Base-by-base conservation (phyloP, 2,113 vertebrate species). In the Sceloporus undulatus region DNA sequence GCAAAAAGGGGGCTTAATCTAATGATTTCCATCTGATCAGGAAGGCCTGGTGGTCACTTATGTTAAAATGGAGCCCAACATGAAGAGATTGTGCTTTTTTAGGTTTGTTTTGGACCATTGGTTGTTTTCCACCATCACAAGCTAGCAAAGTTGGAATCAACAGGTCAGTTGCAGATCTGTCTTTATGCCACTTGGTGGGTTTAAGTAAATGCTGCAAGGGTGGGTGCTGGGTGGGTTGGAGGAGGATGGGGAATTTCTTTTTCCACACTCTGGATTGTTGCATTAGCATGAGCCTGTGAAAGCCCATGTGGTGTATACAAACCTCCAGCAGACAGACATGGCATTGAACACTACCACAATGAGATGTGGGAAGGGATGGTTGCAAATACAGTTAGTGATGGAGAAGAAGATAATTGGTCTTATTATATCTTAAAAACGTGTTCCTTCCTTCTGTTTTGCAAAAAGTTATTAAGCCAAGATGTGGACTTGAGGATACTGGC, bases 21-120 rank as follows among this genome's bases (percentile, higher is more conserved):
- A 97, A 96, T 96, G 95, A 96, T 96, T 97, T 96, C 96, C 94
- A 96, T 96, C 96, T 96, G 95, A 96, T 95, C 91, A 94, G 95
- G 93, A 95, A 93, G 96, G 96, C 96, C 96, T 97, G 95, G 59
- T 86, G 95, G 94, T 88, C 89, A 95, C 92, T 93, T 94, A 84
- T 91, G 92, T 93, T 94, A 87, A 96, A 83, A 42, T 91, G 89
- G 95, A 94, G 93, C 89, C 94, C 90, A 96, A 94, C 90, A 95
- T 95, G 96, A 96, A 95, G 91, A 96, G 96, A 94, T 85, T 80
- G 81, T 91, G 87, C 93, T 78, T 89, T 88, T 88, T 88, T 90
- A 91, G 90, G 95, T 91, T 96, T 94, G 91, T 95, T 93, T 93
- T 96, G 96, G 95, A 95, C 94, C 93, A 95, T 95, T 88, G 93